phyloP scores from a whole-genome alignment of 2,888 invertebrate species.

The Eupithecia abbreviata region DNA sequence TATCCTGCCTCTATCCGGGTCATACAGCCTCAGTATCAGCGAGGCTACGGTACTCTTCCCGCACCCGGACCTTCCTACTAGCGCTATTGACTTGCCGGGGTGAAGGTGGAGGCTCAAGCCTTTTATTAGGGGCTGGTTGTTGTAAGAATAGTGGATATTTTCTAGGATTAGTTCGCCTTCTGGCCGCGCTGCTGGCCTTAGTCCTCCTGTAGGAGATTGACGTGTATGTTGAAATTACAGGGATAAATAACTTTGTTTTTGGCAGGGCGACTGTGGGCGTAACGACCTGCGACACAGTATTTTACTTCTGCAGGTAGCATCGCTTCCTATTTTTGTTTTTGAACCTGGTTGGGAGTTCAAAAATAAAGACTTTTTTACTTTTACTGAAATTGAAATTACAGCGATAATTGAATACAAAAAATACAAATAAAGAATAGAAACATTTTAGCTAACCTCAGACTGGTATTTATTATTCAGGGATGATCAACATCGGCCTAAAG shows the following conservation, averaged over 20 bases:
- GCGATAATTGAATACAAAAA: no score
- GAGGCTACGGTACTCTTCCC: constrained; percentile 97
- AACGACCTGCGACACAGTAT: no score
- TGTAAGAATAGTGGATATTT: constrained; percentile 89
- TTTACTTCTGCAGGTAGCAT: no score
- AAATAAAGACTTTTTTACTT: no score
- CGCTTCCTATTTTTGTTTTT: no score
- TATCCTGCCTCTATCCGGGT: constrained; percentile 89
- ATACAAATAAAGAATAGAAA: no score
- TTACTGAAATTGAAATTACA: no score
- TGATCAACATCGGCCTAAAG: no score
- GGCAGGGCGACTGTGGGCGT: no score
- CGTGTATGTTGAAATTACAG: not conserved
- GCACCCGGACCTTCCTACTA: constrained; percentile 95
- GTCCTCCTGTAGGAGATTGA: constrained; percentile 81
- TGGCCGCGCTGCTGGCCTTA: constrained; percentile 80
- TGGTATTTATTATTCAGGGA: no score
- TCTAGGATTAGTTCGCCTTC: constrained; percentile 90
- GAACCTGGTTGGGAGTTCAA: no score
- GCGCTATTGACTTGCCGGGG: constrained; percentile 89
- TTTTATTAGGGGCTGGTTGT: constrained; percentile 83
- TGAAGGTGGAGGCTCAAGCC: constrained; percentile 87
- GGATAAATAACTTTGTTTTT: not conserved
- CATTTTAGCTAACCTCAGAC: no score
- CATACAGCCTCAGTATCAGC: constrained; percentile 93